Conservation (phyloP, 2,797 vertebrate species). For the Sebastes steindachneri region DNA sequence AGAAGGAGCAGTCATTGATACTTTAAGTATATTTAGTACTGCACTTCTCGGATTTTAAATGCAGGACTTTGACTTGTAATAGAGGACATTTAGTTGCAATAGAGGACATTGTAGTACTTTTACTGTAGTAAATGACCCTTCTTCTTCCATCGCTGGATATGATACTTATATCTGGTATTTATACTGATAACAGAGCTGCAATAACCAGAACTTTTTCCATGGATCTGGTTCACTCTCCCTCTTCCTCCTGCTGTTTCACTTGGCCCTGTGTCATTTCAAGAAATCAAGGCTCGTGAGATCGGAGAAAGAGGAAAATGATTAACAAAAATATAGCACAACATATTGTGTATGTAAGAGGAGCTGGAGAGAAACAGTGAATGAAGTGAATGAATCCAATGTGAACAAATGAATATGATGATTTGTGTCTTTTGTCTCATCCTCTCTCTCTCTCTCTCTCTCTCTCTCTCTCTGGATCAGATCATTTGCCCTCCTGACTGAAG, state of each 20-base stretch:
- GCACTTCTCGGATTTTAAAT: neutral
- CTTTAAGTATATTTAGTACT: neutral
- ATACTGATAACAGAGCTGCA: neutral
- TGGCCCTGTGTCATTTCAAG: neutral
- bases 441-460: neutral
- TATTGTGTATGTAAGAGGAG: neutral
- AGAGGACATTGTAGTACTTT: neutral
- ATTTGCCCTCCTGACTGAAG: slow-evolving; percentile 13
- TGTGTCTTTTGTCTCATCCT: neutral
- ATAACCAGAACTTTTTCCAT: neutral
- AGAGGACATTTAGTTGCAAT: neutral
- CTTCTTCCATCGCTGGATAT: too few species aligned
- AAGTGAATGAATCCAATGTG: too few species aligned
- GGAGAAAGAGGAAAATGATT: neutral
- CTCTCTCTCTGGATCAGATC: slow-evolving; percentile 7
- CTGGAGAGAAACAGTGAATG: neutral
- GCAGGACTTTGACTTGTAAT: neutral
- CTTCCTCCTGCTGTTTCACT: neutral
- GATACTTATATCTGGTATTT: neutral
- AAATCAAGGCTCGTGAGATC: neutral
- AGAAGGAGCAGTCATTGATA: neutral
- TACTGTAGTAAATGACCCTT: neutral
- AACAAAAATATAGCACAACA: neutral
- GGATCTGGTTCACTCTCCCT: neutral
- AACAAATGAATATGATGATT: neutral